Evolutionary conservation across 2,113 vertebrate genomes (phyloP), one percentile per base, ranked within the genome.

Genomic region (Neogale vison): DNA sequence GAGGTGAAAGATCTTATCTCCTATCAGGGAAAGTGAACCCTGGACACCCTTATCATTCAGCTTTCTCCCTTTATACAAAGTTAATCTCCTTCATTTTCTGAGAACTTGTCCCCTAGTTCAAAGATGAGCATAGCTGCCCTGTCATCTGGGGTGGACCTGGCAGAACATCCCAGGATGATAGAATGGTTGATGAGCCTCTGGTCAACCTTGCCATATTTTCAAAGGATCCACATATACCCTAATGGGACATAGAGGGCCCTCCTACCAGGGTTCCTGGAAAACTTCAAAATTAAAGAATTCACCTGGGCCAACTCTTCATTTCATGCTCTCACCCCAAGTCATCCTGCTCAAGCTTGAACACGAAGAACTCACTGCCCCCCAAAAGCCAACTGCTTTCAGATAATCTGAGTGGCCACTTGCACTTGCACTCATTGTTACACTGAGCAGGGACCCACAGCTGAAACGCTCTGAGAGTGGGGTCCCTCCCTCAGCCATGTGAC

Each of bases 41-140:
- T 97, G 97, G 91, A 85, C 87, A 47, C 52, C 67, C 26, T 93
- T 95, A 93, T 97, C 92, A 71, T n/a, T 24, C 14, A 26, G 17
- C 57, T 29, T 80, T 88, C 39, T 39, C 84, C 57, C 26, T 42
- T 63, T 71, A 29, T 55, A 93, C n/a, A 76, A 57, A 84, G 55
- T 79, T 87, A 96, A 96, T 95, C 95, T 84, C 63, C 65, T 87
- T 84, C 57, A 59, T 21, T 26, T 69, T 52, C 94, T 79, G 65
- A 93, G 65, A 91, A 69, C 71, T 6, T 76, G 93, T 88, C 18
- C 88, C 24, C 57, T 34, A 81, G 97, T 93, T 93, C 96, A 95
- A 96, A 95, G 92, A 77, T 93, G 86, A 96, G 76, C 76, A 79
- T 0, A 63, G 71, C 59, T 82, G 69, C 57, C 47, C 31, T 2